Base-by-base conservation (phyloP, 2,113 vertebrate species). In the Xyrauchen texanus region DNA sequence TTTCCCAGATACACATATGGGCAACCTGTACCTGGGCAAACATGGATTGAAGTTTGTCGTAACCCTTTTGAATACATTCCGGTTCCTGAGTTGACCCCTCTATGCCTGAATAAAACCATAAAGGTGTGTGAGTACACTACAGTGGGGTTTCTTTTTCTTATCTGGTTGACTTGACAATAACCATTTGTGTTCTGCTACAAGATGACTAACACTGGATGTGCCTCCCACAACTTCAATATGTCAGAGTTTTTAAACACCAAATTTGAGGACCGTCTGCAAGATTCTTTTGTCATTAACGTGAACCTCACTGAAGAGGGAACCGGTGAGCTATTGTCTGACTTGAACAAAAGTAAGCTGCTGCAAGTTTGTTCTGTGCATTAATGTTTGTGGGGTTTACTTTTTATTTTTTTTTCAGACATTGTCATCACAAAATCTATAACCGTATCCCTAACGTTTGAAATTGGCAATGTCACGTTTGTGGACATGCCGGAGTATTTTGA, bases 1-100 rank as follows among this genome's bases (percentile, higher is more conserved):
- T 60, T 75, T 76, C 69, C 0, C 67, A 93, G 92, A 49, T 93
- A 93, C 57, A 93, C 92, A 0, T 92, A 84, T 49, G 86, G 87
- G 34, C 90, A 92, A 77, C 88, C 91, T 68, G 91, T 92, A 4
- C 87, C 90, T 45, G 92, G 88, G n/a, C 79, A 4, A 47, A 68
- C 77, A 1, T 42, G 8, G 0, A 0, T 89, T 0, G 2, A 71
- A 7, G 2, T 89, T 34, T 34, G 21, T 34, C 21, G 21, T 34
- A 34, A 34, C 1, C 21, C 21, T 34, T 34, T 34, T 34, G 21
- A 34, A 34, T 34, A 1, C 21, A 34, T 34, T 34, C 3, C 21
- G 21, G 21, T 34, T 34, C 21, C 21, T 34, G 21, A 34, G 21
- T 1, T 34, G 21, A 34, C 21, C 21, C 21, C 21, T 34, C 21